phyloP scores from a whole-genome alignment of 1,140 invertebrate species.

The Caenorhabditis inopinata region DNA sequence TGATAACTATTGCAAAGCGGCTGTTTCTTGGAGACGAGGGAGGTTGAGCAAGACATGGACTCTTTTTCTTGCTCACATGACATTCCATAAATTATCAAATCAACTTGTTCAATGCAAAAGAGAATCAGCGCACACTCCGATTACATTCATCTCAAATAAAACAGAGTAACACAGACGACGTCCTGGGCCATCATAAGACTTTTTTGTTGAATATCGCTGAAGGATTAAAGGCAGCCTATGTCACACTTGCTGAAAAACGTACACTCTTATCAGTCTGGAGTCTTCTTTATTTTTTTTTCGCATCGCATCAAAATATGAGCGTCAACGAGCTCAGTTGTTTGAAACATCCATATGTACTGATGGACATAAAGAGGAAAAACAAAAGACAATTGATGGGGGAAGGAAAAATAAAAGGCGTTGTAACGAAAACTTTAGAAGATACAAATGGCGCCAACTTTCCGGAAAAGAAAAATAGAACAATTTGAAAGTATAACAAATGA shows the following conservation, averaged over 20 bases:
- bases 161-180: background rate
- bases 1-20: constrained; percentile 8
- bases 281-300: no score
- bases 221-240: constrained; percentile 14
- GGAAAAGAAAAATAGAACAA: no score
- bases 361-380: no score
- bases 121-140: background rate
- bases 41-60: background rate
- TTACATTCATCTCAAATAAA: background rate
- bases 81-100: constrained; percentile 28
- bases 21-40: background rate
- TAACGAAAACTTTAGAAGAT: no score
- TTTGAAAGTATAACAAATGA: no score
- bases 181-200: background rate
- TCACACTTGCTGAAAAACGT: background rate
- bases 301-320: no score
- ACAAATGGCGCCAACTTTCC: no score
- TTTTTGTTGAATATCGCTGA: background rate
- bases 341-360: no score
- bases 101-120: constrained; percentile 8
- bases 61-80: background rate
- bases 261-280: no score
- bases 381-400: no score
- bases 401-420: no score
- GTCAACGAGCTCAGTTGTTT: no score